Conservation (phyloP, 2,113 vertebrate genomes). For the Ariopsis seemanni region DNA sequence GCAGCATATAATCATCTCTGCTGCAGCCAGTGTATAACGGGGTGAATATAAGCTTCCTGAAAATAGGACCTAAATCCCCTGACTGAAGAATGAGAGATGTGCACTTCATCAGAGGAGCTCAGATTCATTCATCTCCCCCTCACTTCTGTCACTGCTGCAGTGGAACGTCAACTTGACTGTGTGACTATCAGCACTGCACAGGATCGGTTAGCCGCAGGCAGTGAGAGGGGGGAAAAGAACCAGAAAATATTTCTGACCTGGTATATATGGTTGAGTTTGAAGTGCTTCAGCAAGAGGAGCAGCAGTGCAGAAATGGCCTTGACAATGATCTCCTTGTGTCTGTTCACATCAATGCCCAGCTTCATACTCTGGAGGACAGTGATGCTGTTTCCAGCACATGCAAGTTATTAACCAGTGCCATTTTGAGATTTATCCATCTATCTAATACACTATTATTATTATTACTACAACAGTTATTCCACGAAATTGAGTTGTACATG, state of each 20-base stretch:
- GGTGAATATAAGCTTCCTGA: background rate
- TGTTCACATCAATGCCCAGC: slow-evolving; percentile 93
- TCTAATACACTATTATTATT: background rate
- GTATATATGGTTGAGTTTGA: slow-evolving; percentile 95
- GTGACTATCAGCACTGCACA: slow-evolving; percentile 25
- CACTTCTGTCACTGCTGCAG: slow-evolving; percentile 1
- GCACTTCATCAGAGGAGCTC: slow-evolving; percentile 3
- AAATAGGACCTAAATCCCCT: slow-evolving; percentile 35
- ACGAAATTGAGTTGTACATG: too few species aligned
- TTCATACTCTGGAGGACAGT: slow-evolving; percentile 98
- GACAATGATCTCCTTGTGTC: slow-evolving; percentile 96
- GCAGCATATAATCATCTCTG: background rate
- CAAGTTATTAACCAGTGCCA: slow-evolving; percentile 3
- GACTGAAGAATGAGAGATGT: slow-evolving; percentile 13
- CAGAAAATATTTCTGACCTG: slow-evolving; percentile 78
- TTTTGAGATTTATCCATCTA: background rate
- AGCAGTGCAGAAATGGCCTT: slow-evolving; percentile 91
- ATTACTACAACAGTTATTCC: too few species aligned
- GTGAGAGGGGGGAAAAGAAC: background rate
- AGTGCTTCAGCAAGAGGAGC: slow-evolving; percentile 92
- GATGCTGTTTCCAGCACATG: slow-evolving; percentile 72
- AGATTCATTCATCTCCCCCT: background rate
- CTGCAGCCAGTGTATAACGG: background rate
- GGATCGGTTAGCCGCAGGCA: slow-evolving; percentile 2
- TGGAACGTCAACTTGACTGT: slow-evolving; percentile 13